A percentile compares a stretch with the other conserved stretches of the same genome.
Conservation (phyloP, 2,113 vertebrate genomes). For the Corynorhinus townsendii region DNA sequence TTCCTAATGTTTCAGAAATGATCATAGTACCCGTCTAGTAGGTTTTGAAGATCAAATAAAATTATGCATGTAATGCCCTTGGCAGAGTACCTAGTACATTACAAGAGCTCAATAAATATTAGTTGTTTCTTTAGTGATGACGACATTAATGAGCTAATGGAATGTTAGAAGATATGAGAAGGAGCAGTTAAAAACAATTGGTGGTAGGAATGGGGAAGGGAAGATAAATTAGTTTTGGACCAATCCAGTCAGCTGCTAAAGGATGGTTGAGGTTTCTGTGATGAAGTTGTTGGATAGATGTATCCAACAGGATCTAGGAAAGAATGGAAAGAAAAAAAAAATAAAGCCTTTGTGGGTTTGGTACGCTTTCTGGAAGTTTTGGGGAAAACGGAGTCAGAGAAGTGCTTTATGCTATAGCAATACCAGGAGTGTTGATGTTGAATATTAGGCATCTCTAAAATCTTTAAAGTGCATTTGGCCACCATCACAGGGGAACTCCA, state of each 20-base stretch:
- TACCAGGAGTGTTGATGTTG: background rate
- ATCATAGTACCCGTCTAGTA: background rate
- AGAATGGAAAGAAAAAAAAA: background rate
- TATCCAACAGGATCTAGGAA: background rate
- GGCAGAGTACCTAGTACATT: slow-evolving; percentile 12
- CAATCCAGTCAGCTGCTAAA: background rate
- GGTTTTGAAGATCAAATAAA: slow-evolving; percentile 40
- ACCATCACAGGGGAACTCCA: background rate
- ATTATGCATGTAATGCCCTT: slow-evolving; percentile 36
- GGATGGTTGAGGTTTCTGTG: background rate
- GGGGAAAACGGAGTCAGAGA: background rate
- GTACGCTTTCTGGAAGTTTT: background rate
- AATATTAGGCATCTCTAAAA: background rate
- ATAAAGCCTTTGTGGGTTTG: background rate
- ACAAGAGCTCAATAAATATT: slow-evolving; percentile 63
- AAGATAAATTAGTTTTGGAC: background rate
- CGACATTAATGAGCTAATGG: slow-evolving; percentile 8
- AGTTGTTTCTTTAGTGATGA: slow-evolving; percentile 50
- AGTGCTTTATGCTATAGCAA: background rate
- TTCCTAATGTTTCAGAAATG: slow-evolving; percentile 26
- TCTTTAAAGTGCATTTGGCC: background rate
- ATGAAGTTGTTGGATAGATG: background rate
- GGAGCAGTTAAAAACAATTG: background rate
- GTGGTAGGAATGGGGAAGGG: background rate
- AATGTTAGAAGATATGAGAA: background rate